Conservation (phyloP, 2,113 vertebrate species). For the Andinoacara biseriatus region DNA sequence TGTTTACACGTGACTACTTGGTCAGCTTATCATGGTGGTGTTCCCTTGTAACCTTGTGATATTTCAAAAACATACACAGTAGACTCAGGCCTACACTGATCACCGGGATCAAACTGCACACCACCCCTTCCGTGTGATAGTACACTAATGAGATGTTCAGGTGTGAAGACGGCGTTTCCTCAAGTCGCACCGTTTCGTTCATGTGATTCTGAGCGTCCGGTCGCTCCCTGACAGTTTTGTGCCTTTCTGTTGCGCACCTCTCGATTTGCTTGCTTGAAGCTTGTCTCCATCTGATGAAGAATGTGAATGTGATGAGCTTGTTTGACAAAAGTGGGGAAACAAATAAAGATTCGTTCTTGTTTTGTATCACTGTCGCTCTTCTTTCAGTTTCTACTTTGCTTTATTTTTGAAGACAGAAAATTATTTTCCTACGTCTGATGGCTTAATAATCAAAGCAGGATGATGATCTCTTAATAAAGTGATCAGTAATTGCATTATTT, state of each 20-base stretch:
- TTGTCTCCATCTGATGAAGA: slow-evolving; percentile 71
- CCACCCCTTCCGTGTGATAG: neutral
- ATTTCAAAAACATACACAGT: neutral
- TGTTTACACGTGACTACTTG: slow-evolving; percentile 6
- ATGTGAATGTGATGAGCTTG: slow-evolving; percentile 68
- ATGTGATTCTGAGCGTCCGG: neutral
- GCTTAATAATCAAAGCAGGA: fast-evolving
- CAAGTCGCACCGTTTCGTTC: neutral
- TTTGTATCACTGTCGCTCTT: slow-evolving; percentile 70
- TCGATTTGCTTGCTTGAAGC: slow-evolving; percentile 50
- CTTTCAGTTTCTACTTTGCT: neutral
- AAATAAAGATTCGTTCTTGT: slow-evolving; percentile 80
- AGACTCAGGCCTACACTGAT: neutral
- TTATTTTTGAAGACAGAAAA: neutral
- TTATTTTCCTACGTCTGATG: neutral
- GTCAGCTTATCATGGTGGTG: slow-evolving; percentile 8
- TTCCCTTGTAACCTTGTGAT: neutral
- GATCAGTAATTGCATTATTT: neutral
- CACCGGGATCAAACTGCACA: neutral
- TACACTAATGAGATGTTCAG: neutral
- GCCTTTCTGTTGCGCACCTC: slow-evolving; percentile 76
- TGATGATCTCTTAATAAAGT: neutral
- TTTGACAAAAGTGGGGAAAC: slow-evolving; percentile 66
- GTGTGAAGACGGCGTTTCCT: neutral
- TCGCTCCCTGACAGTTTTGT: slow-evolving; percentile 53